Conservation (phyloP, 2,113 vertebrate species). For the Cygnus buccinator region DNA sequence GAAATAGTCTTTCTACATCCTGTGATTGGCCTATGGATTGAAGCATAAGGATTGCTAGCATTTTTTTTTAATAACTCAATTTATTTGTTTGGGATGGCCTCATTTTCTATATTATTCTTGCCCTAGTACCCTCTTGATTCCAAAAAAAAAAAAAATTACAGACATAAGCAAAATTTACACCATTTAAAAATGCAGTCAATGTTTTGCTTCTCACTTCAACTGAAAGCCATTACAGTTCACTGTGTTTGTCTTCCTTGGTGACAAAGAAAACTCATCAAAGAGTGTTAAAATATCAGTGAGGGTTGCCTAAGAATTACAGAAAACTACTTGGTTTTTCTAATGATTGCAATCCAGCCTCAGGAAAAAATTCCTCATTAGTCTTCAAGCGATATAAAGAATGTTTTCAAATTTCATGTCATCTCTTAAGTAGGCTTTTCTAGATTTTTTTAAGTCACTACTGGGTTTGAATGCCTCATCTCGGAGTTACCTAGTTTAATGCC, state of each 20-base stretch:
- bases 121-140: neutral
- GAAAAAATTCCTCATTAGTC: neutral
- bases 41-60: neutral
- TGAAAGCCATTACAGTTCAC: neutral
- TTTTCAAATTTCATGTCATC: neutral
- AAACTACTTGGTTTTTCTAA: neutral
- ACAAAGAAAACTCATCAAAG: neutral
- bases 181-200: neutral
- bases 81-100: neutral
- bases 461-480: neutral
- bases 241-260: neutral
- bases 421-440: neutral
- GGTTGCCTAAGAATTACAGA: neutral
- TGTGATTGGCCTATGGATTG: neutral
- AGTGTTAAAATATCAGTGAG: neutral
- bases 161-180: neutral
- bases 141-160: neutral
- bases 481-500: neutral
- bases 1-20: neutral
- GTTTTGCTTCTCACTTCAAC: neutral
- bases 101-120: neutral
- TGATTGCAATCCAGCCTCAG: neutral
- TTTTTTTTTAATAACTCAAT: neutral
- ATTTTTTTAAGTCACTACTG: neutral
- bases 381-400: neutral